A percentile compares a stretch with the other conserved stretches of the same genome.
These are phyloP conservation scores for Alviniconcha marisindica DNA, from an alignment of 1,140 invertebrate genomes.

Conservation along the genomic window DNA sequence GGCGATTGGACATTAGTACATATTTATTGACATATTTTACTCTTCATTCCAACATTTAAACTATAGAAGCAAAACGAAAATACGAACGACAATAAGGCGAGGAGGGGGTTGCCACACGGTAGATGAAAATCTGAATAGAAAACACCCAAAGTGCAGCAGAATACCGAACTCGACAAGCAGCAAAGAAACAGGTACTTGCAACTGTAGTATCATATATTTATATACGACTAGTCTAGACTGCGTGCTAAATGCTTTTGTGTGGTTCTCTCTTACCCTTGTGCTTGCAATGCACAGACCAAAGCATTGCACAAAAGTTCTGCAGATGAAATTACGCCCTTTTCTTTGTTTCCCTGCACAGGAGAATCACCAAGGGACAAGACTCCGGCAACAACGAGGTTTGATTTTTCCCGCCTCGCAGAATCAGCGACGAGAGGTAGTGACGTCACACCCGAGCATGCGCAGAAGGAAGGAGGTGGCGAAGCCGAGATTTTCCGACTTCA, in stretches of 20 bases:
- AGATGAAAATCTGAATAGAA: too few species aligned
- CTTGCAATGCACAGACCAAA: too few species aligned
- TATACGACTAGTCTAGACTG: not conserved
- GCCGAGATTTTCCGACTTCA: slow-evolving; percentile 41
- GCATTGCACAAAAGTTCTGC: too few species aligned
- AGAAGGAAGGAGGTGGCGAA: slow-evolving; percentile 26
- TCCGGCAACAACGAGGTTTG: slow-evolving; percentile 43
- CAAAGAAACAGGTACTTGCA: not conserved
- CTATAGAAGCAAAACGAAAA: too few species aligned
- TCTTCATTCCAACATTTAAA: too few species aligned
- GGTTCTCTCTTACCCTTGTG: not conserved
- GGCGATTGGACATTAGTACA: too few species aligned
- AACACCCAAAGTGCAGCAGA: too few species aligned
- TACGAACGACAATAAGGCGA: too few species aligned
- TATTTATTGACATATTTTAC: too few species aligned
- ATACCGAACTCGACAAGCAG: not conserved
- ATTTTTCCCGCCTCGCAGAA: slow-evolving; percentile 54
- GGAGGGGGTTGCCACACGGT: too few species aligned
- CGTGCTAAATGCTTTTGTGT: not conserved
- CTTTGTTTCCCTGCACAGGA: slow-evolving; percentile 12
- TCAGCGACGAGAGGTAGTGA: slow-evolving; percentile 52
- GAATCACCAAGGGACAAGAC: slow-evolving; percentile 42
- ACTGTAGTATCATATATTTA: not conserved
- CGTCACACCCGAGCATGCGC: slow-evolving; percentile 11
- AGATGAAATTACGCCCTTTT: too few species aligned